Evolutionary conservation across 2,888 invertebrate genomes (phyloP).

Genomic region (Bimastos eiseni): DNA sequence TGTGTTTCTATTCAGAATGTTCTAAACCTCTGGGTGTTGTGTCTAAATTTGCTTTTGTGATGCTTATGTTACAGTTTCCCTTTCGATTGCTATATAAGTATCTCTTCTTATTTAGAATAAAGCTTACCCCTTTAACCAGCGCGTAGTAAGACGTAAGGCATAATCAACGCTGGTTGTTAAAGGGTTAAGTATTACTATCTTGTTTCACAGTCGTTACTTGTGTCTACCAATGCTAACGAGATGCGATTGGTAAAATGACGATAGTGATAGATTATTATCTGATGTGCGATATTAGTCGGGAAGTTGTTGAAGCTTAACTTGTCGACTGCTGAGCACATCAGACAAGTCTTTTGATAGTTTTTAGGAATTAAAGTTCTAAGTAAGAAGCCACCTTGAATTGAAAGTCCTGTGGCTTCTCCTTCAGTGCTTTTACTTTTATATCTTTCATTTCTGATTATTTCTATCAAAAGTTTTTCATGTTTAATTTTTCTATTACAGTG

Average conservation of each 20-base stretch:
- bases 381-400: too few relatives aligned
- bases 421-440: background rate
- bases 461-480: background rate
- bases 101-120: background rate
- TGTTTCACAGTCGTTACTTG: background rate
- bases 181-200: background rate
- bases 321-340: conserved; percentile 14
- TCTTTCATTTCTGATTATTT: background rate
- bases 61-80: background rate
- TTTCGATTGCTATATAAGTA: background rate
- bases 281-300: conserved; percentile 23
- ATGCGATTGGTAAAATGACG: background rate
- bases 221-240: background rate
- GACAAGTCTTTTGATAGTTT: background rate
- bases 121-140: too few relatives aligned
- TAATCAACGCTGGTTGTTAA: too few relatives aligned
- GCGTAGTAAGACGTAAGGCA: too few relatives aligned
- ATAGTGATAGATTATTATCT: conserved; percentile 3
- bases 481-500: background rate
- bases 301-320: background rate
- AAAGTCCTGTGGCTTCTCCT: background rate
- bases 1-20: too few relatives aligned
- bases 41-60: too few relatives aligned
- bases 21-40: too few relatives aligned
- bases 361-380: too few relatives aligned